phyloP scores from a whole-genome alignment of 2,888 invertebrate genomes.

The Diarsia mendica region DNA sequence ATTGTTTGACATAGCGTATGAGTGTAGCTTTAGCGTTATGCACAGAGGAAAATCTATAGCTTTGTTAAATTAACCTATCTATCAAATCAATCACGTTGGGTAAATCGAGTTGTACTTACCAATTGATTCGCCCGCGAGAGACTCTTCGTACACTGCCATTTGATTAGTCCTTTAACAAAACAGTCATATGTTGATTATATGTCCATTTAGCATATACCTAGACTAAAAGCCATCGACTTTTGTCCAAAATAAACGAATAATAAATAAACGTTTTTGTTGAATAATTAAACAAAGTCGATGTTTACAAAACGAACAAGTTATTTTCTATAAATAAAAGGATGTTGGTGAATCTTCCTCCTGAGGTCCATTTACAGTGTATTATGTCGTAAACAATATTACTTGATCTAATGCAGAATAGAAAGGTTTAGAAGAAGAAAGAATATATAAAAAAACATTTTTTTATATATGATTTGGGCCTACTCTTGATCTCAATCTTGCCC shows the following conservation, averaged over 20 bases:
- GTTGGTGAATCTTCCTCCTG: no score
- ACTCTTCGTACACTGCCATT: conserved; percentile 82
- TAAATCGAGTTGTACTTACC: conserved; percentile 71
- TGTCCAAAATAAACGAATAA: neutral
- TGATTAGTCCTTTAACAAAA: conserved; percentile 82
- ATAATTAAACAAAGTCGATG: neutral
- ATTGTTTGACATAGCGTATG: neutral
- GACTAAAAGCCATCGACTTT: neutral
- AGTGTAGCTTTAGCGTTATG: no score
- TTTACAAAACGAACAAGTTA: neutral
- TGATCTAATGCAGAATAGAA: no score
- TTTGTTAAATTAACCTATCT: conserved; percentile 14
- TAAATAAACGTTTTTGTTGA: neutral
- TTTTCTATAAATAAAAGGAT: neutral
- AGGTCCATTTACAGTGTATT: no score
- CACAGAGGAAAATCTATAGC: no score
- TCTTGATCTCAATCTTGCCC: no score
- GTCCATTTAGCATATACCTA: neutral
- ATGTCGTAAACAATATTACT: no score
- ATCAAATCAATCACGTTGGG: neutral
- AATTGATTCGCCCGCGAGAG: conserved; percentile 72
- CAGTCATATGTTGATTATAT: conserved; percentile 41
- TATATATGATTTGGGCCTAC: no score
- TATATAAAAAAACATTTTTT: no score
- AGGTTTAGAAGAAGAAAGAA: no score